Conservation (phyloP, 2,797 vertebrate species). For the Pangasius larnaudii region DNA sequence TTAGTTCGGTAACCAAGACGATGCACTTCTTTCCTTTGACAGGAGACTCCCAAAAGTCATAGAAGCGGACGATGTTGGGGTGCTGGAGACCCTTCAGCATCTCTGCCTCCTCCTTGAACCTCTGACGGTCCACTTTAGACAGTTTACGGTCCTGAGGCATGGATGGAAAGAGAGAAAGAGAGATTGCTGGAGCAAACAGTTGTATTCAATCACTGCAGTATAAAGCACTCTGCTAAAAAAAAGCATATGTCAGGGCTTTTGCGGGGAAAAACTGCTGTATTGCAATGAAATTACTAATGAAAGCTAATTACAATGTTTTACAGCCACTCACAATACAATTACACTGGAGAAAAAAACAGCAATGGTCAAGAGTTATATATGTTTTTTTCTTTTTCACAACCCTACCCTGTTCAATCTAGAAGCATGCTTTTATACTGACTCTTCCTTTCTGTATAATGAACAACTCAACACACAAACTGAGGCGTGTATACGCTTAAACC, state of each 20-base stretch:
- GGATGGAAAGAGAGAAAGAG: neutral
- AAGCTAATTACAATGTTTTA: slow-evolving; percentile 11
- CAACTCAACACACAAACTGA: neutral
- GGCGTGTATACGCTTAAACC: neutral
- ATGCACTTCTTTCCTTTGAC: slow-evolving; percentile 95
- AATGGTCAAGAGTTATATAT: neutral
- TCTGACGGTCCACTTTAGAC: slow-evolving; percentile 91
- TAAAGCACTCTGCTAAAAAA: neutral
- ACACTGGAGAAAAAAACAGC: neutral
- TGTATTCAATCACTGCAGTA: slow-evolving; percentile 5
- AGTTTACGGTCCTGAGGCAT: slow-evolving; percentile 90
- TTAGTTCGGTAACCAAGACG: slow-evolving; percentile 95
- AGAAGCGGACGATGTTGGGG: slow-evolving; percentile 97
- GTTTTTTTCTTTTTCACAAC: neutral
- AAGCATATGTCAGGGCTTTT: neutral
- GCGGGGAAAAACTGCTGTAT: neutral
- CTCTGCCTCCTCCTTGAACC: slow-evolving; percentile 98
- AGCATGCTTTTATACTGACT: neutral
- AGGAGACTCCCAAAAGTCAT: slow-evolving; percentile 98
- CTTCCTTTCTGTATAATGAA: neutral
- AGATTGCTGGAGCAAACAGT: neutral
- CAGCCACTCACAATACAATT: neutral
- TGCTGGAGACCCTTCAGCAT: slow-evolving; percentile 98
- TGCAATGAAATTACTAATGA: neutral
- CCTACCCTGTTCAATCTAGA: neutral